Conservation (phyloP, 2,888 invertebrate genomes). For the Tineola bisselliella region DNA sequence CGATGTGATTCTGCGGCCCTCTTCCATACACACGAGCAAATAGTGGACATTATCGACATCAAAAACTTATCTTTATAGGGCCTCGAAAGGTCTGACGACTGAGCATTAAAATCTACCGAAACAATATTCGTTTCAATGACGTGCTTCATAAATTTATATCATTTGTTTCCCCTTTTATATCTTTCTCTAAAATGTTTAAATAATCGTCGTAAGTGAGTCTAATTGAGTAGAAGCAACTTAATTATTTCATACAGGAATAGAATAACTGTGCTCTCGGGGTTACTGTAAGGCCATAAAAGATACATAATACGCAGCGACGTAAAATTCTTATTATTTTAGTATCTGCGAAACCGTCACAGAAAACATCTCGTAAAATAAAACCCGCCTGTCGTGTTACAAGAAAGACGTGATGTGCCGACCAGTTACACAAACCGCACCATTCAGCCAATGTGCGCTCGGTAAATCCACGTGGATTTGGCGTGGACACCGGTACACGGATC, state of each 20-base stretch:
- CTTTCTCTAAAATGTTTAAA: background rate
- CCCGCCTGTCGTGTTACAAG: conserved; percentile 33
- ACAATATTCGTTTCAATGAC: conserved; percentile 7
- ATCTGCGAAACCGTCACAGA: conserved; percentile 60
- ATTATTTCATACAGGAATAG: conserved; percentile 64
- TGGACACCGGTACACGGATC: conserved; percentile 57
- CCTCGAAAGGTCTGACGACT: background rate
- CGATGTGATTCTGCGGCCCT: background rate
- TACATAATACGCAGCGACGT: conserved; percentile 62
- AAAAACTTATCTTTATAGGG: conserved; percentile 12
- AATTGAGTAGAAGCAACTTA: conserved; percentile 51
- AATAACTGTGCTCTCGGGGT: conserved; percentile 57
- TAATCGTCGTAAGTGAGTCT: background rate
- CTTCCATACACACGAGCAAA: background rate
- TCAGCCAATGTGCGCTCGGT: conserved; percentile 41
- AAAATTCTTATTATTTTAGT: conserved; percentile 67
- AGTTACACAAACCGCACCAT: conserved; percentile 20
- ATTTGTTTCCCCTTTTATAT: background rate
- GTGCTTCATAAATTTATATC: background rate
- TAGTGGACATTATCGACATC: conserved; percentile 10
- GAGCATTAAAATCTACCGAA: background rate
- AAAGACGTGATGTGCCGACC: conserved; percentile 22
- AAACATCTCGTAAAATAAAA: conserved; percentile 64
- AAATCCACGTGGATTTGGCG: conserved; percentile 60
- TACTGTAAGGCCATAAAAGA: conserved; percentile 58